phyloP scores from a whole-genome alignment of 2,888 invertebrate genomes.

The Gibbula magus region DNA sequence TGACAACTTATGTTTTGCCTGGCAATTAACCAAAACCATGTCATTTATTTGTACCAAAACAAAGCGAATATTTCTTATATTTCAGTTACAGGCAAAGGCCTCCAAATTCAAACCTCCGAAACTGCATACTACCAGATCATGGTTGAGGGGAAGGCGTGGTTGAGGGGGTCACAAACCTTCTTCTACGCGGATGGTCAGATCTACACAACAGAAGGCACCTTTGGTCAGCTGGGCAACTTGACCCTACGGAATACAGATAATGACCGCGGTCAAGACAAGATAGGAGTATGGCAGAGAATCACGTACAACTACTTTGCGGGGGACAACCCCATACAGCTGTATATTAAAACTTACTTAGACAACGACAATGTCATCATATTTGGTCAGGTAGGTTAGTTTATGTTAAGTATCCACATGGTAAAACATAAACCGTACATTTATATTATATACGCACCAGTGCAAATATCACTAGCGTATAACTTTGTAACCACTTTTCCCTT shows the following conservation, averaged over 20 bases:
- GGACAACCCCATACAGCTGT: not conserved
- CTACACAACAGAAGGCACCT: conserved; percentile 24
- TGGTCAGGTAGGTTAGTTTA: not conserved
- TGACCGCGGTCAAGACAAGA: not conserved
- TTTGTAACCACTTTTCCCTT: no score
- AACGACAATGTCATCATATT: not conserved
- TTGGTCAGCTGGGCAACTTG: not conserved
- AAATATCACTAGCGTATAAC: no score
- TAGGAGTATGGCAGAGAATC: conserved; percentile 9
- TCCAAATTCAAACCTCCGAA: not conserved
- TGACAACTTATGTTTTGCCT: no score
- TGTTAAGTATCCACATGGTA: no score
- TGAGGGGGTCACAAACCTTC: conserved; percentile 43
- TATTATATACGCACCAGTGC: no score
- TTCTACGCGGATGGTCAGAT: conserved; percentile 42
- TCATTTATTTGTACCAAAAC: no score
- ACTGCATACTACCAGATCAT: not conserved
- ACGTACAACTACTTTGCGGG: not conserved
- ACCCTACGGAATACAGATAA: not conserved
- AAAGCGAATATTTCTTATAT: not conserved
- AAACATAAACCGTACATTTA: no score
- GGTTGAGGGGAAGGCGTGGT: conserved; percentile 28
- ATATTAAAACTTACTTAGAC: not conserved
- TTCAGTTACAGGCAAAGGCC: not conserved
- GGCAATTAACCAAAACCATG: no score